Evolutionary conservation across 2,797 vertebrate genomes (phyloP).

Genomic region (Limnodromus scolopaceus): DNA sequence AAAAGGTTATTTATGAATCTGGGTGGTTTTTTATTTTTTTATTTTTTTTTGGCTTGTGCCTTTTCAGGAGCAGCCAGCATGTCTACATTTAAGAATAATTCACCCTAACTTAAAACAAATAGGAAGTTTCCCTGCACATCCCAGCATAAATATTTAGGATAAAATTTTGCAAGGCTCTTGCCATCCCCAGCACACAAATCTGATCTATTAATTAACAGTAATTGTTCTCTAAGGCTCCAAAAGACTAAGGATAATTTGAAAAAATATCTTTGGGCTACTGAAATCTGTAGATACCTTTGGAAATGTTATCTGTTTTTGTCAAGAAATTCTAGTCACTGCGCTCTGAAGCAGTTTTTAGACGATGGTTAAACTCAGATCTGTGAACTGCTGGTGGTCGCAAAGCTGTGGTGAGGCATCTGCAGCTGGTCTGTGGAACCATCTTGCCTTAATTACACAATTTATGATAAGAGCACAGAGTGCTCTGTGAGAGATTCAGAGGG

Average conservation of each 20-base stretch:
- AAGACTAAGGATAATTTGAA: not conserved
- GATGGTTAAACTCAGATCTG: not conserved
- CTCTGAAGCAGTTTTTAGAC: not conserved
- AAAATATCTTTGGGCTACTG: not conserved
- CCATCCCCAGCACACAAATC: not conserved
- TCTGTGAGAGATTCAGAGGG: conserved; percentile 62
- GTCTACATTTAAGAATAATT: not conserved
- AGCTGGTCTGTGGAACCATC: conserved; percentile 56
- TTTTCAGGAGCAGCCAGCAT: not conserved
- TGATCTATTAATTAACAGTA: not conserved
- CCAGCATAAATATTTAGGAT: not conserved
- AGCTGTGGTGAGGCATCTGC: conserved; percentile 41
- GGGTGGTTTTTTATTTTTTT: too few species aligned
- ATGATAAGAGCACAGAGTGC: conserved; percentile 57
- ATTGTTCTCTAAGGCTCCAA: not conserved
- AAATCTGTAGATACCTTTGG: not conserved
- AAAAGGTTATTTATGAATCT: not conserved
- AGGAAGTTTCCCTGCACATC: not conserved
- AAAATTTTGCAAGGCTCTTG: not conserved
- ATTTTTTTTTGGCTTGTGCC: too few species aligned
- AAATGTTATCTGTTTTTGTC: not conserved
- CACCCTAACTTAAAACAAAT: not conserved
- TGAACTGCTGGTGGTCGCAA: conserved; percentile 51
- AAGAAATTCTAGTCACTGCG: not conserved
- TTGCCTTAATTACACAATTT: conserved; percentile 68